Evolutionary conservation across 2,113 vertebrate species (phyloP), one percentile per base, ranked within the genome.

Genomic region (Poeciliopsis turrubarensis): DNA sequence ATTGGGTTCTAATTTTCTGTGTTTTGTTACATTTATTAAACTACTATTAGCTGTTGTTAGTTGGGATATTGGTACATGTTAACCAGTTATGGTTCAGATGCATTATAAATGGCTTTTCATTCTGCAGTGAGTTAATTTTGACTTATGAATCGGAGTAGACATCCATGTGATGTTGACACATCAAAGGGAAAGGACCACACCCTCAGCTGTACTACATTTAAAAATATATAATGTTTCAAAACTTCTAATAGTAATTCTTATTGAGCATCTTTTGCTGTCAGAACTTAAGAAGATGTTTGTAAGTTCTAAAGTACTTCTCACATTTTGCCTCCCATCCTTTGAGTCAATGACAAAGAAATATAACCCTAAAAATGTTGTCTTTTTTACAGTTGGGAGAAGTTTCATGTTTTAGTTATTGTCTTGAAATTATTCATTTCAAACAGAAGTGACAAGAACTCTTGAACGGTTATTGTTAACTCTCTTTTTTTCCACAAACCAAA

Each of bases 361-460:
- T 10, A 9, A 57, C 5, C 44, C 5, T 47, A 47, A 47, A 47
- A 5, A 47, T 29, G 29, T 29, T 29, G 29, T 29, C 29, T 19
- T 29, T 5, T 57, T 6, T 31, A 41, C 1, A 29, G 6, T 54
- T 76, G 31, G 12, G 15, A 30, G n/a, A 37, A 44, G 32, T 29
- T 76, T 67, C 13, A 73, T 26, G 44, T 47, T 15, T 17, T 47
- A 1, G 17, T 5, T 34, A 6, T 41, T 37, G 30, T 54, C 3
- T 9, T 26, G 0, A 54, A 71, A 34, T 1, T 8, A 51, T 64
- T 19, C 19, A 65, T 75, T 60, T 13, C 6, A 12, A 30, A 7
- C 11, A 60, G n/a, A 78, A 80, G 65, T 65, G 8, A 74, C 65
- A 31, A 57, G 71, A 68, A 68, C 63, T 13, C 66, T 68, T 68